Evolutionary conservation across 2,888 invertebrate species (phyloP), one percentile per base, ranked within the genome.

Genomic region (Herminia tarsipennalis): DNA sequence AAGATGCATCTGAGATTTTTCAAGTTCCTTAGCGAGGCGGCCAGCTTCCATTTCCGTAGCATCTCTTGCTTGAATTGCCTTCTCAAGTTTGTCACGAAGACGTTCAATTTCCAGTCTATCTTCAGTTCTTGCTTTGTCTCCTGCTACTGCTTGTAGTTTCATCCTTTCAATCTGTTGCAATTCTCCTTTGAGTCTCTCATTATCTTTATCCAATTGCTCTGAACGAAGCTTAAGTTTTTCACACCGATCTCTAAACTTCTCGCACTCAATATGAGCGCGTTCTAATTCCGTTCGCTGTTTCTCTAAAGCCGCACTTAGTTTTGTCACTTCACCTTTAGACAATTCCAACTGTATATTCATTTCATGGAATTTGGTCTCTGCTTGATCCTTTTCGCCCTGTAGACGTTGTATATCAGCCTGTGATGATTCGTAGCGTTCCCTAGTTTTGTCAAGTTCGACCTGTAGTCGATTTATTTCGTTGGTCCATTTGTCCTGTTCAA

Each of bases 1-100:
- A 56, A 97, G 92, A 84, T 96, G 95, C 87, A 96, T 93, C 78
- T 97, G 96, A 36, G 96, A 95, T 85, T 97, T 97, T 82, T 97
- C 97, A 43, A 96, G 92, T 86, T 96, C 97, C 77, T 96, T 96
- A 13, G 96, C 96, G 56, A 97, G 87, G 56, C 96, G 93, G 41
- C 96, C 96, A 18, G 96, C 96, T 80, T 97, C 97, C 84, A 96
- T 93, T 90, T 97, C 97, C 4, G 96, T 96, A 34, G 96, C 94
- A 74, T 97, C 96, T 66, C 96, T 93, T 0, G 95, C 94, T 75
- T 95, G 94, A 53, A 96, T 94, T 8, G 96, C 96, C 83, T 97
- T 96, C 74, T 97, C 97, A 40, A 97, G 92, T 78, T 97, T 96
- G 66, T 97, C 97, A 62, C 96, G 94, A 43, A 97, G 90, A 62